Percentiles rank a stretch among this genome's conserved stretches.
Evolutionary conservation across 2,113 vertebrate genomes (phyloP).

Genomic region (Tor tambroides): DNA sequence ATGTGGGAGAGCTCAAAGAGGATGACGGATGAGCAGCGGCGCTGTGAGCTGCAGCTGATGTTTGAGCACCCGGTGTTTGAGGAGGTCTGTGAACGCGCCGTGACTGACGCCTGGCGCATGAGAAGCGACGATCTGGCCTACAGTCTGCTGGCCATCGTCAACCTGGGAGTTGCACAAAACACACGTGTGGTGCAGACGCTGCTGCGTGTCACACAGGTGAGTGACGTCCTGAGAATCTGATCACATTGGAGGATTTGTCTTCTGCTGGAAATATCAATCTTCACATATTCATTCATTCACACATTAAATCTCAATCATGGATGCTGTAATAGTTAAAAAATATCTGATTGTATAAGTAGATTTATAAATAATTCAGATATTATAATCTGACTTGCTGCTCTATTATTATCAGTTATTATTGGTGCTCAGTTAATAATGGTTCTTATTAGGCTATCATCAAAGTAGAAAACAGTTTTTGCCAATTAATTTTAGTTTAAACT

Average conservation of each 20-base stretch:
- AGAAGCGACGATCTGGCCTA: slow-evolving; percentile 69
- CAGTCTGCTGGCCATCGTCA: slow-evolving; percentile 79
- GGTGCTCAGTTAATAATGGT: too few species aligned
- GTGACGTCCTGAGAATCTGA: background rate
- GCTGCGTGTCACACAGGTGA: slow-evolving; percentile 85
- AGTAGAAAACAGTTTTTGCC: too few species aligned
- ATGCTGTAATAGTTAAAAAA: background rate
- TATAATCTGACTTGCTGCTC: too few species aligned
- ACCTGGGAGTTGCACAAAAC: slow-evolving; percentile 81
- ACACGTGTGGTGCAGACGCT: slow-evolving; percentile 86
- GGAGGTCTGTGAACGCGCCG: slow-evolving; percentile 75
- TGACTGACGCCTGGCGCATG: slow-evolving; percentile 69
- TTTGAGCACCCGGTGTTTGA: slow-evolving; percentile 79
- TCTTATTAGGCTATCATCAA: too few species aligned
- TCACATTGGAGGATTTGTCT: background rate
- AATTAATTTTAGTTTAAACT: too few species aligned
- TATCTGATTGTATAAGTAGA: background rate
- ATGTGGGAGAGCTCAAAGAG: slow-evolving; percentile 80
- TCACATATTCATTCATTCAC: background rate
- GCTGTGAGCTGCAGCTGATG: slow-evolving; percentile 81
- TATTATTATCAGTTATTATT: too few species aligned
- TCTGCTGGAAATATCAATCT: background rate
- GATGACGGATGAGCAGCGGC: slow-evolving; percentile 77
- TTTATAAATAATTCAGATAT: too few species aligned
- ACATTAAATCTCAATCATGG: background rate